phyloP scores from a whole-genome alignment of 1,140 invertebrate genomes.

The Caenorhabditis tropicalis region DNA sequence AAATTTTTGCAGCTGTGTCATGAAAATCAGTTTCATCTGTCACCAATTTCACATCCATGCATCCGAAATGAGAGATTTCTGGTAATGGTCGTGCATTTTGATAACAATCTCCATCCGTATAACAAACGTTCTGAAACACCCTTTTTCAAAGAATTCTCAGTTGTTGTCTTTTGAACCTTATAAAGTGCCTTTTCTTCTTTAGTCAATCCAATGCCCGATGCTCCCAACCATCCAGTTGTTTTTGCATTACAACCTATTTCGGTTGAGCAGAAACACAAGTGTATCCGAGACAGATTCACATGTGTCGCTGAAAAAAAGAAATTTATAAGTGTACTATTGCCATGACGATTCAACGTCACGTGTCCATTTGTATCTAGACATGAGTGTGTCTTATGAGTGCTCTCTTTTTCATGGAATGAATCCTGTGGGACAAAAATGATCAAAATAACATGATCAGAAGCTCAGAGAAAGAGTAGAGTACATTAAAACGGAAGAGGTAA shows the following conservation, averaged over 20 bases:
- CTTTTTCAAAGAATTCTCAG: neutral
- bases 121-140: neutral
- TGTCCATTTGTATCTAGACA: neutral
- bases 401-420: neutral
- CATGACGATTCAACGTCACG: neutral
- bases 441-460: neutral
- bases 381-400: neutral
- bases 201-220: neutral
- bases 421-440: neutral
- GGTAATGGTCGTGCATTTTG: neutral
- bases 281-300: neutral
- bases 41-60: neutral
- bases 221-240: neutral
- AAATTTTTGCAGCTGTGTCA: neutral
- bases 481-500: neutral
- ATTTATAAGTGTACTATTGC: neutral
- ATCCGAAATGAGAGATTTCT: neutral
- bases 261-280: neutral
- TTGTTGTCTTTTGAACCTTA: neutral
- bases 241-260: neutral
- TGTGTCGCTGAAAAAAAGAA: neutral
- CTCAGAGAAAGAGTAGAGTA: neutral
- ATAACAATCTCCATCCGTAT: conserved; percentile 15
- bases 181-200: neutral
- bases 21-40: conserved; percentile 8